Percentiles rank a stretch among this genome's conserved stretches.
Evolutionary conservation across 2,888 invertebrate genomes (phyloP).

Genomic region (Bombylius discolor): DNA sequence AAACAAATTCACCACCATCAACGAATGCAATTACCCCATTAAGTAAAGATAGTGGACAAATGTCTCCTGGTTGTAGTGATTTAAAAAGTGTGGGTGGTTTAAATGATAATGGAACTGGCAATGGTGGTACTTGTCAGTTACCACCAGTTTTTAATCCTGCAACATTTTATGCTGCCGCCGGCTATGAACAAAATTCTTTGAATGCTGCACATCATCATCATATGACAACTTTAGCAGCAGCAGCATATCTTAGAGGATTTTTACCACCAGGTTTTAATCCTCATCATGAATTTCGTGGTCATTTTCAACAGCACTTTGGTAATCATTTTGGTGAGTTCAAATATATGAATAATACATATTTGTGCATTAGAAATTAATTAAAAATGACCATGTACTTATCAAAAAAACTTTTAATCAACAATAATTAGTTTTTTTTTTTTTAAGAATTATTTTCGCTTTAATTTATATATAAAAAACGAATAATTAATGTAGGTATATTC

Average conservation of each 20-base stretch:
- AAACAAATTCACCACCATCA: slow-evolving; percentile 16
- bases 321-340: slow-evolving; percentile 31
- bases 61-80: slow-evolving; percentile 2
- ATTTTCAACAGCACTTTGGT: slow-evolving; percentile 36
- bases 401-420: too few species aligned
- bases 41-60: slow-evolving; percentile 1
- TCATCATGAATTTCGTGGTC: slow-evolving; percentile 34
- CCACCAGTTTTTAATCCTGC: slow-evolving; percentile 36
- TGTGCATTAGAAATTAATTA: too few species aligned
- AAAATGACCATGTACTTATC: too few species aligned
- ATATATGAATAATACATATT: neutral
- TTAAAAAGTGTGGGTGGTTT: neutral
- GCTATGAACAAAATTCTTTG: slow-evolving; percentile 31
- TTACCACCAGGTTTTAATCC: slow-evolving; percentile 34
- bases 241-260: slow-evolving; percentile 33
- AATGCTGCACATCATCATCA: slow-evolving; percentile 35
- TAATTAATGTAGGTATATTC: too few species aligned
- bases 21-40: slow-evolving; percentile 7
- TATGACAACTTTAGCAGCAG: slow-evolving; percentile 35
- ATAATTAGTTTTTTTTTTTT: too few species aligned
- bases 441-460: too few species aligned
- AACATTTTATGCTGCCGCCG: slow-evolving; percentile 33
- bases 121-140: slow-evolving; percentile 30
- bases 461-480: too few species aligned
- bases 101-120: neutral